Conservation (phyloP, 30 jellyfish, hydroid and myxozoan species). For the Kudoa iwatai region DNA sequence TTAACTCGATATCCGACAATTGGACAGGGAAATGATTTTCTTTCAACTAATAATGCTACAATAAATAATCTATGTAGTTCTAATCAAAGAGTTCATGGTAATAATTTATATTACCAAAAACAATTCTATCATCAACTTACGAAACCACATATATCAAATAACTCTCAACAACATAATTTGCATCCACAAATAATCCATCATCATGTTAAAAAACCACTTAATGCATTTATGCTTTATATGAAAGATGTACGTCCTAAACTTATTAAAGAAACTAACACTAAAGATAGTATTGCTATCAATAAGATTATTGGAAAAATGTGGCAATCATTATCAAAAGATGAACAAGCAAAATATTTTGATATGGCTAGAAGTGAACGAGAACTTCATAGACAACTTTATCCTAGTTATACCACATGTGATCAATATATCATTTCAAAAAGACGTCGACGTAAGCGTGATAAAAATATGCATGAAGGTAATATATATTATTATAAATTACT, state of each 20-base stretch:
- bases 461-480: background rate
- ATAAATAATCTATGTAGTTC: too few relatives aligned
- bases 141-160: too few relatives aligned
- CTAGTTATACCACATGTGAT: slow-evolving; percentile 95
- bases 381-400: slow-evolving; percentile 54
- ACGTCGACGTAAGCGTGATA: slow-evolving; percentile 53
- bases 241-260: slow-evolving; percentile 84
- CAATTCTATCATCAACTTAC: too few relatives aligned
- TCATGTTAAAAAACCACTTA: slow-evolving; percentile 80
- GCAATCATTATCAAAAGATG: slow-evolving; percentile 71
- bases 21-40: too few relatives aligned
- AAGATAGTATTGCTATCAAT: slow-evolving; percentile 81
- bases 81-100: too few relatives aligned
- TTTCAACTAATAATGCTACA: too few relatives aligned
- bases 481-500: too few relatives aligned
- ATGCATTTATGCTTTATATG: slow-evolving; percentile 83
- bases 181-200: slow-evolving; percentile 6
- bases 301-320: slow-evolving; percentile 85
- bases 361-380: slow-evolving; percentile 91
- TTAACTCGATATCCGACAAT: too few relatives aligned
- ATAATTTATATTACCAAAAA: too few relatives aligned
- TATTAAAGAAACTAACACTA: slow-evolving; percentile 53
- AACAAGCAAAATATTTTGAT: slow-evolving; percentile 84
- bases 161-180: background rate
- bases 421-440: slow-evolving; percentile 41